These are phyloP conservation scores for Artemia sinica DNA, from an alignment of 2,888 invertebrate genomes.

Conservation along the genomic window DNA sequence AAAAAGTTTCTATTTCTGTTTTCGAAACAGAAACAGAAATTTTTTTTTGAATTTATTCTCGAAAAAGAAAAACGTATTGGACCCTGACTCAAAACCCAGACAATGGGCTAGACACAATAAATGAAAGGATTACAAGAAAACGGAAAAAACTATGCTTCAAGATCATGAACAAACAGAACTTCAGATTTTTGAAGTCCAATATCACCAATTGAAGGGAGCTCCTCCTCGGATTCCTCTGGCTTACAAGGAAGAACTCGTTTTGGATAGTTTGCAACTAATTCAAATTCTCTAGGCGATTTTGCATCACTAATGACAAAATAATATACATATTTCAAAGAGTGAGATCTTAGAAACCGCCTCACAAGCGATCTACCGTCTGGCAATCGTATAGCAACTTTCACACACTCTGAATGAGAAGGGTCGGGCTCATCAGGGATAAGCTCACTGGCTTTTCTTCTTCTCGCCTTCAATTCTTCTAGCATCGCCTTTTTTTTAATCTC, in stretches of 20 bases:
- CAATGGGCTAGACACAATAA: no score
- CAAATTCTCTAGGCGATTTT: constrained; percentile 74
- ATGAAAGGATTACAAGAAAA: no score
- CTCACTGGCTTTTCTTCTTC: constrained; percentile 25
- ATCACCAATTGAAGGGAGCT: constrained; percentile 44
- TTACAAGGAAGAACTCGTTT: constrained; percentile 56
- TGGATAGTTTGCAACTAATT: constrained; percentile 89
- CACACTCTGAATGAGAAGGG: constrained; percentile 41
- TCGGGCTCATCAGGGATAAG: constrained; percentile 20
- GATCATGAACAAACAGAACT: constrained; percentile 81
- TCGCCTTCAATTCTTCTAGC: constrained; percentile 29
- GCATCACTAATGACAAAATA: constrained; percentile 91
- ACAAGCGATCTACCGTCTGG: constrained; percentile 76
- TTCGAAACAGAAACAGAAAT: no score
- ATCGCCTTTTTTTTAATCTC: constrained; percentile 37
- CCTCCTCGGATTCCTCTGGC: constrained; percentile 31
- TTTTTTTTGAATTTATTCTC: no score
- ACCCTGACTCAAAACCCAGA: no score
- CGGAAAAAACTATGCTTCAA: constrained; percentile 44
- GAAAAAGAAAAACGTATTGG: no score
- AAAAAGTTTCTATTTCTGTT: no score
- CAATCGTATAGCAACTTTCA: constrained; percentile 74
- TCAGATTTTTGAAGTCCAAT: constrained; percentile 73
- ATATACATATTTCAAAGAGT: constrained; percentile 76
- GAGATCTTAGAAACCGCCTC: constrained; percentile 57